These are phyloP conservation scores for Orthosia cruda DNA, from an alignment of 2,888 invertebrate genomes.

Conservation along the genomic window DNA sequence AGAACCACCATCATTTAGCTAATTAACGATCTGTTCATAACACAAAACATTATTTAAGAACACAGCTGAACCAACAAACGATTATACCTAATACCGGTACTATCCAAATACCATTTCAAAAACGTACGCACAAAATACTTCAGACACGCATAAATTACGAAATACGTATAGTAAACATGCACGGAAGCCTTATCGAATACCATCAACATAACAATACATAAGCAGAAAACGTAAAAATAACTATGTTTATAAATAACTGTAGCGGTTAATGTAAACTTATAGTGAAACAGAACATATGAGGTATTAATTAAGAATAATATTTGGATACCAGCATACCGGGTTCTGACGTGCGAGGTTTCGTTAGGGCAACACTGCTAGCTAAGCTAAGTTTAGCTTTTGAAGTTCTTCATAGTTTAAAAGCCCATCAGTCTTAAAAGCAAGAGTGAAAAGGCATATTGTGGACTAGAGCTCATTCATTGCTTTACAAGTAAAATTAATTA, in stretches of 20 bases:
- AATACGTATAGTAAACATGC: conserved; percentile 45
- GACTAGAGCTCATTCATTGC: too few species aligned
- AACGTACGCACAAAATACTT: conserved; percentile 34
- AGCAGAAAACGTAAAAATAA: conserved; percentile 57
- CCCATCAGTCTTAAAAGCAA: neutral
- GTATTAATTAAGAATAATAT: conserved; percentile 58
- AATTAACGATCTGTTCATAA: conserved; percentile 6
- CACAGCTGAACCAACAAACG: neutral
- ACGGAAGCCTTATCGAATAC: conserved; percentile 43
- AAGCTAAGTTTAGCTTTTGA: neutral
- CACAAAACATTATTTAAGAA: neutral
- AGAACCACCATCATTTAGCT: neutral
- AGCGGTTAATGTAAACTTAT: conserved; percentile 49
- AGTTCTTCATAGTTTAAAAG: neutral
- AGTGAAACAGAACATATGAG: conserved; percentile 48
- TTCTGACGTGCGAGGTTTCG: neutral
- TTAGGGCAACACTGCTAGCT: neutral
- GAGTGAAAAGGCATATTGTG: too few species aligned
- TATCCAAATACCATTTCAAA: conserved; percentile 11
- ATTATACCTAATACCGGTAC: neutral
- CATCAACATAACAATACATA: conserved; percentile 43
- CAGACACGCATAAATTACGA: conserved; percentile 31
- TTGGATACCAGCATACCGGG: conserved; percentile 38
- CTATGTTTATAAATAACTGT: conserved; percentile 62
- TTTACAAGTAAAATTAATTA: too few species aligned